These are phyloP conservation scores for Bombus pyrosoma DNA, from an alignment of 1,140 invertebrate species.

Conservation along the genomic window DNA sequence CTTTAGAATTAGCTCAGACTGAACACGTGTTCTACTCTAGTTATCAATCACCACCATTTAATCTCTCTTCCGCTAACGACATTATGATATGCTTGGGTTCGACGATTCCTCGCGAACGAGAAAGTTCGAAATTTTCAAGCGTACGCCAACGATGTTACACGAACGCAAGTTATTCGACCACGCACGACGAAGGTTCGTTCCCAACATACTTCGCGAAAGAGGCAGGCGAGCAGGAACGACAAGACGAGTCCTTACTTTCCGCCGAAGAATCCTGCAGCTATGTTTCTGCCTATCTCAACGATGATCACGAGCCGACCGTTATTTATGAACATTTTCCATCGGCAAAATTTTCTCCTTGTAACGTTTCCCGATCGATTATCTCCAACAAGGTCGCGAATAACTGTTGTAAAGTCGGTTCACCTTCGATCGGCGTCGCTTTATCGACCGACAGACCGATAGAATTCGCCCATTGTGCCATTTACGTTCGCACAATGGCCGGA, in stretches of 20 bases:
- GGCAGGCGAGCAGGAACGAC: not conserved
- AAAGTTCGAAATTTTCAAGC: slow-evolving; percentile 7
- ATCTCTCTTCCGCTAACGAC: not conserved
- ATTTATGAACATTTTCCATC: slow-evolving; percentile 61
- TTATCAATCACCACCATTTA: not conserved
- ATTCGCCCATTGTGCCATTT: slow-evolving; percentile 1
- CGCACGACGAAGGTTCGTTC: slow-evolving; percentile 34
- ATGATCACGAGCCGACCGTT: slow-evolving; percentile 52
- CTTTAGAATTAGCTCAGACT: not conserved
- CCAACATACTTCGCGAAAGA: slow-evolving; percentile 10
- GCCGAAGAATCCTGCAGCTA: slow-evolving; percentile 26
- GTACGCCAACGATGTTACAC: not conserved
- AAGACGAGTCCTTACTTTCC: slow-evolving; percentile 45
- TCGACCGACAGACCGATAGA: not conserved
- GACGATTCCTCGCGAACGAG: not conserved
- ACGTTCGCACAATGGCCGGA: not conserved
- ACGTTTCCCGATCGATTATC: slow-evolving; percentile 34
- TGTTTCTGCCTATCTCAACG: slow-evolving; percentile 23
- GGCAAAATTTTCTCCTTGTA: slow-evolving; percentile 44
- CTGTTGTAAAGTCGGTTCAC: not conserved
- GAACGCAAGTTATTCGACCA: slow-evolving; percentile 6
- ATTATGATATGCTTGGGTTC: not conserved
- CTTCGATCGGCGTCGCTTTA: not conserved
- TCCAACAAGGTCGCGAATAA: slow-evolving; percentile 24
- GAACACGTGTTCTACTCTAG: not conserved